Base-by-base conservation (phyloP, 1,140 invertebrate species). In the Lucilia sericata region DNA sequence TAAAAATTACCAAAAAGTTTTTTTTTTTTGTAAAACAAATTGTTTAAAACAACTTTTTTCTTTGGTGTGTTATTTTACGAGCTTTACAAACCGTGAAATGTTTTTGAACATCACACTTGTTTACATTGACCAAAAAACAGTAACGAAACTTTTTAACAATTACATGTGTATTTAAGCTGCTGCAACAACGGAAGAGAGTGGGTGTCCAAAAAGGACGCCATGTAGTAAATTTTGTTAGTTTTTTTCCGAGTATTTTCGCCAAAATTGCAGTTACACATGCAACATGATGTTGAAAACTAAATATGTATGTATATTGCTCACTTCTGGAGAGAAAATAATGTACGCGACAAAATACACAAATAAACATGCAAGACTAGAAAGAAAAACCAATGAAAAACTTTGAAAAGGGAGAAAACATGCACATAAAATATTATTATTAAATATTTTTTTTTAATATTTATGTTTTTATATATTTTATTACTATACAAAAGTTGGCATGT, bases 51-150 rank as follows among this genome's bases (percentile, higher is more conserved):
- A 70, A 70, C 0, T 21, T 19, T 70, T 25, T 70, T 21, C 3
- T 30, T 30, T 30, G 1, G 1, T 30, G 25, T 30, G 25, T 30
- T 30, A 30, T 30, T 21, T 70, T 70, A 19, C 21, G n/a, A 21
- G 65, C 65, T 19, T 70, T 70, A 21, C 55, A 60, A 60, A 60
- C 55, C 55, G 55, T 60, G 14, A 70, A 70, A 70, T 70, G 65
- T 70, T 70, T 60, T 70, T 70, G 19, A 70, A 70, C 65, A 70
- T 70, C n/a, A n/a, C 55, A 60, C 14, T 60, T 60, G 55, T 60
- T 60, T 70, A 70, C 19, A 70, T 25, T 70, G 65, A 70, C 65
- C 65, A 70, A 42, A 70, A 70, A 30, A 30, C 25, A 70, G 65
- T 70, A 70, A 70, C 65, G 65, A 19, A 21, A 70, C n/a, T 19